Conservation (phyloP, 2,797 vertebrate genomes). For the Cryptoblepharus egeriae region DNA sequence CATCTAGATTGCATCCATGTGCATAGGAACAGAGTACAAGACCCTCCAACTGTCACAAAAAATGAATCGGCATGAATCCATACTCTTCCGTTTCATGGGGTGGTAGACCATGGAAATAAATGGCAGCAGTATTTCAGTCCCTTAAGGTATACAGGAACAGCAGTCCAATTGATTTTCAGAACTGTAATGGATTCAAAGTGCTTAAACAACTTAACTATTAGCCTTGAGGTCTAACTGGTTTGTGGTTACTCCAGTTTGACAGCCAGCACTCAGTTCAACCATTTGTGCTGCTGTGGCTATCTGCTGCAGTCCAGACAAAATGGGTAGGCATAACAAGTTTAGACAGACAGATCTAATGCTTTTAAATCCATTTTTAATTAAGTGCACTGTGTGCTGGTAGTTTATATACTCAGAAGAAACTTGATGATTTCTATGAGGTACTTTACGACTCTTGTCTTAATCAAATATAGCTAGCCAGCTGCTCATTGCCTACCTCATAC, state of each 20-base stretch:
- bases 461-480: background rate
- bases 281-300: background rate
- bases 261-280: background rate
- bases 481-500: too few species aligned
- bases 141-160: background rate
- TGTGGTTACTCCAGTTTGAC: background rate
- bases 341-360: background rate
- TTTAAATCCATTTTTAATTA: slow-evolving; percentile 17
- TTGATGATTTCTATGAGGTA: background rate
- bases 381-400: background rate
- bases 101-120: background rate
- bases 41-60: background rate
- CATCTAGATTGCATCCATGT: background rate
- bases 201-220: background rate
- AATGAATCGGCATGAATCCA: background rate
- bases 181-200: background rate
- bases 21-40: background rate
- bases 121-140: too few species aligned
- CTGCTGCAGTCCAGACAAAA: background rate
- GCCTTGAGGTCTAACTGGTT: background rate
- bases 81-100: background rate
- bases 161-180: background rate
- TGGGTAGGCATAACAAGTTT: background rate
- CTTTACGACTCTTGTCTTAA: background rate
- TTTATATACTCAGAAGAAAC: background rate